Evolutionary conservation across 2,797 vertebrate genomes (phyloP).

Genomic region (Crocidura indochinensis): DNA sequence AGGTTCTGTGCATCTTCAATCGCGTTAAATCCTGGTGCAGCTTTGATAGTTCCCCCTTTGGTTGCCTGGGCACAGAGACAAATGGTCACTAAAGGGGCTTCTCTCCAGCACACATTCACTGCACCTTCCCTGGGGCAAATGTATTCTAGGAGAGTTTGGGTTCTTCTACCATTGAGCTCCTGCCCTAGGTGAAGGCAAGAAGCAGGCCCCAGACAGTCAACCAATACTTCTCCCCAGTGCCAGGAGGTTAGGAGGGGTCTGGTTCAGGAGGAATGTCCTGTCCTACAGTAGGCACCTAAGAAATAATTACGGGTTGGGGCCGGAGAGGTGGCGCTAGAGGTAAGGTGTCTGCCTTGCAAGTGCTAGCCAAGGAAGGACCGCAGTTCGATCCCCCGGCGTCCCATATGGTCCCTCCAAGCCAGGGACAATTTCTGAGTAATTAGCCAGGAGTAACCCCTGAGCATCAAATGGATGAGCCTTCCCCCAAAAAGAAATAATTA

Average conservation of each 20-base stretch:
- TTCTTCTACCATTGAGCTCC: not conserved
- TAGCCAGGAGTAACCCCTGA: no score
- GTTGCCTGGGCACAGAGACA: constrained; percentile 84
- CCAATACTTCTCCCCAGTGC: not conserved
- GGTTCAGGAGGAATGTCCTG: no score
- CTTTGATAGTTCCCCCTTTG: constrained; percentile 93
- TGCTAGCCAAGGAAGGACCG: no score
- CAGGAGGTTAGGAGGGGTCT: not conserved
- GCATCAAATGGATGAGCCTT: no score
- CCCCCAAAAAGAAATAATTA: not conserved
- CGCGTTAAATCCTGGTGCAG: constrained; percentile 92
- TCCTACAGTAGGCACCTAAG: no score
- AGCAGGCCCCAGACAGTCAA: not conserved
- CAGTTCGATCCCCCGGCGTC: no score
- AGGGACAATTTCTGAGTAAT: no score
- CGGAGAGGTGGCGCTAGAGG: no score
- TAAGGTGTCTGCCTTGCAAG: no score
- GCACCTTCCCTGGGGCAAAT: not conserved
- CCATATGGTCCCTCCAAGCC: no score
- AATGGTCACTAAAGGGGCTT: not conserved
- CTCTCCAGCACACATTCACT: not conserved
- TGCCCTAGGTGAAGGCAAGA: not conserved
- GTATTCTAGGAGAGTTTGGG: not conserved
- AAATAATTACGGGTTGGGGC: no score
- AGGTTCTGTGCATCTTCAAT: constrained; percentile 93